Evolutionary conservation across 2,797 vertebrate genomes (phyloP).

Genomic region (Lycodopsis pacificus): DNA sequence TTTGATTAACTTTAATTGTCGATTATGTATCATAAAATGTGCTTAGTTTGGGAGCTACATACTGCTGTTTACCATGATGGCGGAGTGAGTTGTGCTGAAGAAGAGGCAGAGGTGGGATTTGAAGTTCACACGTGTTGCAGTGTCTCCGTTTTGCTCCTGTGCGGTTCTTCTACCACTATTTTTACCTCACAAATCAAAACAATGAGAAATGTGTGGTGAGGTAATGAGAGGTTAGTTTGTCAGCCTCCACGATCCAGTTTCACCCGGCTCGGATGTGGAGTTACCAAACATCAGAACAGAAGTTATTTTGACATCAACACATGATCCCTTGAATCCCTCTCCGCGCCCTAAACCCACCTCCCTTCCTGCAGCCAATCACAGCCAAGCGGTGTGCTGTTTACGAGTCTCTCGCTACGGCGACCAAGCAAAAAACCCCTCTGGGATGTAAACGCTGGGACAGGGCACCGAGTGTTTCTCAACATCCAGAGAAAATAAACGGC

Average conservation of each 20-base stretch:
- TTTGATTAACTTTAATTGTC: neutral
- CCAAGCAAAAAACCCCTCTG: constrained; percentile 35
- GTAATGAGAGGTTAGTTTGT: constrained; percentile 32
- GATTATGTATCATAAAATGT: neutral
- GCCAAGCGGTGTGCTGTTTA: constrained; percentile 55
- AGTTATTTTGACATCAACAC: constrained; percentile 64
- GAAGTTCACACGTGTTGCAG: neutral
- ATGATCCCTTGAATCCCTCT: constrained; percentile 46
- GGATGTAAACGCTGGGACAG: constrained; percentile 54
- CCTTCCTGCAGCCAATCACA: constrained; percentile 68
- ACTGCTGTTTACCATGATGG: neutral
- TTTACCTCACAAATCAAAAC: neutral
- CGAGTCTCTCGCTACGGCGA: constrained; percentile 53
- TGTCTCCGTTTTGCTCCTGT: neutral
- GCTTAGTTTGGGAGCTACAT: neutral
- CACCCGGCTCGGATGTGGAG: constrained; percentile 39
- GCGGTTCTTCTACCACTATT: neutral
- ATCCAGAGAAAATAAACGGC: constrained; percentile 59
- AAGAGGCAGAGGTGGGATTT: neutral
- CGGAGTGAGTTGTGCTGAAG: neutral
- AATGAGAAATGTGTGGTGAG: constrained; percentile 2
- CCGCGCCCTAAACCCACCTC: constrained; percentile 63
- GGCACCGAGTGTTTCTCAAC: constrained; percentile 61
- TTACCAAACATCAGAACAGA: constrained; percentile 59
- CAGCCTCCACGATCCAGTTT: constrained; percentile 49